Evolutionary conservation across 2,113 vertebrate genomes (phyloP).

Genomic region (Hippocampus abdominalis): DNA sequence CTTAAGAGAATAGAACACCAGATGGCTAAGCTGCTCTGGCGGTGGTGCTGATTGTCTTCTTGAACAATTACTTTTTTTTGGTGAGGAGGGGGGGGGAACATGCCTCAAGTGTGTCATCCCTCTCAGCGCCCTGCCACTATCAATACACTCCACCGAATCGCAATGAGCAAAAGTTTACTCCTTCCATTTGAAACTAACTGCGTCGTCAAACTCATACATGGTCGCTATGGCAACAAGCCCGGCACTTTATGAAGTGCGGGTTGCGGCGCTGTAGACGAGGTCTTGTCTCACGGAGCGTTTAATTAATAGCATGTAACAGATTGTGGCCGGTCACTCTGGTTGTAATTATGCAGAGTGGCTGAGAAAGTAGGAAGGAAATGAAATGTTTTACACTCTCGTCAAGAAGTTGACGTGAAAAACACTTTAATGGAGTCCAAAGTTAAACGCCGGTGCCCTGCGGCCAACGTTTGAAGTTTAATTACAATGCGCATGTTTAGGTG

Average conservation of each 20-base stretch:
- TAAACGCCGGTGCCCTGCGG: slow-evolving; percentile 3
- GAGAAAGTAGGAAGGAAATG: slow-evolving; percentile 25
- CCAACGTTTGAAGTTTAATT: slow-evolving; percentile 52
- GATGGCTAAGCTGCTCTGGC: slow-evolving; percentile 33
- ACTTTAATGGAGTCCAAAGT: slow-evolving; percentile 13
- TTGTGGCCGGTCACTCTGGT: slow-evolving; percentile 23
- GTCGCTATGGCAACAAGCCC: slow-evolving; percentile 32
- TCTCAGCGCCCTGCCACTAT: slow-evolving; percentile 23
- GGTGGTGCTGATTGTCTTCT: slow-evolving; percentile 20
- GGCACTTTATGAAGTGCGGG: slow-evolving; percentile 13
- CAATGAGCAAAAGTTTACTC: slow-evolving; percentile 54
- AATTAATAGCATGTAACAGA: slow-evolving; percentile 46
- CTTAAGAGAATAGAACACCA: slow-evolving; percentile 2
- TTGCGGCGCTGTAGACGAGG: slow-evolving; percentile 9
- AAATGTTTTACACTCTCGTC: slow-evolving; percentile 28
- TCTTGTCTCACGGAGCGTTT: slow-evolving; percentile 34
- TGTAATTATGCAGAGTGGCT: slow-evolving; percentile 50
- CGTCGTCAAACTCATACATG: slow-evolving; percentile 13
- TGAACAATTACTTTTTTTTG: slow-evolving; percentile 12
- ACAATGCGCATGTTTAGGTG: slow-evolving; percentile 37
- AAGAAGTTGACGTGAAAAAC: slow-evolving; percentile 36
- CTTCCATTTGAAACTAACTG: slow-evolving; percentile 9
- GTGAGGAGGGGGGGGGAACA: not conserved
- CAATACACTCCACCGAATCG: slow-evolving; percentile 57
- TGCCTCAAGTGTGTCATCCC: slow-evolving; percentile 12